Base-by-base conservation (phyloP, 2,888 invertebrate genomes). In the Lissocephala sabroskyi region DNA sequence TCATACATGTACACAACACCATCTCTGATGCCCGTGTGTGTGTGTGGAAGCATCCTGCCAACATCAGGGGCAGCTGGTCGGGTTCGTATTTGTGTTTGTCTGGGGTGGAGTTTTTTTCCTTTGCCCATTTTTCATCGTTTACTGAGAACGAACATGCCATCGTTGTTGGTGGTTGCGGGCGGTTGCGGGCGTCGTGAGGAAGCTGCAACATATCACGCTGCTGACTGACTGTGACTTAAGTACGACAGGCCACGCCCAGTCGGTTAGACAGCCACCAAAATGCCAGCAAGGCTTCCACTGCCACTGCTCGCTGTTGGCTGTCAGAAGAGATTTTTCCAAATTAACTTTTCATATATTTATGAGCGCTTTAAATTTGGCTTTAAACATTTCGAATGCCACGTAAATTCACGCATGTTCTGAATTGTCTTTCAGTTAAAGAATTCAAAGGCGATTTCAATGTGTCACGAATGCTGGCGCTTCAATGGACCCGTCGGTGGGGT, bases 261-360 rank as follows among this genome's bases (percentile, higher is more conserved):
- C n/a, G n/a, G n/a, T 32, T 32, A 32, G 41, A 37, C 41, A 56
- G 28, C n/a, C n/a, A n/a, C n/a, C n/a, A n/a, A n/a, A n/a, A n/a
- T n/a, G n/a, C n/a, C n/a, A n/a, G n/a, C n/a, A n/a, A n/a, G n/a
- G n/a, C n/a, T n/a, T n/a, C n/a, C n/a, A n/a, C n/a, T n/a, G n/a
- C n/a, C n/a, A n/a, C n/a, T n/a, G n/a, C 37, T 45, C 40, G 32
- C 46, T 28, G 56, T n/a, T 42, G 41, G 58, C 70, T 70, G 71
- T 73, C 75, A 74, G 67, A 73, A 74, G 75, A 74, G 71, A 73
- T 73, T 71, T 73, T 74, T 73, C 71, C 61, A 73, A 73, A 73
- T 73, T 74, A 73, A 74, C 75, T 73, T 74, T 73, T n/a, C 60
- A 74, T 71, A 74, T 74, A 67, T 70, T 65, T 74, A 65, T 74